A percentile compares a stretch with the other conserved stretches of the same genome.
phyloP scores from a whole-genome alignment of 2,888 invertebrate species.

The Esperia sulphurella region DNA sequence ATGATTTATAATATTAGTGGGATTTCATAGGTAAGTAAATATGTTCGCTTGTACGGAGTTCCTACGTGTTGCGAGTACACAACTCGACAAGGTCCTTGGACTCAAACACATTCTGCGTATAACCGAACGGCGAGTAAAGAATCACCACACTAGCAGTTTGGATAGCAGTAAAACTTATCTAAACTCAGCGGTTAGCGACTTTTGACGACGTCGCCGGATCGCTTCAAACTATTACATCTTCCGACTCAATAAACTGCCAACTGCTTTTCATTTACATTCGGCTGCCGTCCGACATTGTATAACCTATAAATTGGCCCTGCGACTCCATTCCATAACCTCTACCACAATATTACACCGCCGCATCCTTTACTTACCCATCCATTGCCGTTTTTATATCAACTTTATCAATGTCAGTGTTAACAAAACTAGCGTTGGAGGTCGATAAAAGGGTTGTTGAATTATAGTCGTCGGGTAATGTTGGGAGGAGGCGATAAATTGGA shows the following conservation, averaged over 20 bases:
- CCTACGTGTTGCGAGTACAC: too few species aligned
- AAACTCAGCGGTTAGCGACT: conserved; percentile 14
- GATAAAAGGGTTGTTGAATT: neutral
- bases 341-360: conserved; percentile 13
- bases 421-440: conserved; percentile 12
- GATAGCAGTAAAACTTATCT: conserved; percentile 8
- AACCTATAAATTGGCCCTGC: conserved; percentile 45
- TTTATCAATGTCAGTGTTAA: neutral
- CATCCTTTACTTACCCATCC: conserved; percentile 16
- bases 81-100: too few species aligned
- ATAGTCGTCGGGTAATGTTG: conserved; percentile 14
- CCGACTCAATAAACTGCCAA: conserved; percentile 43
- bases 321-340: conserved; percentile 29
- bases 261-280: conserved; percentile 47
- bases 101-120: too few species aligned
- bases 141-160: neutral
- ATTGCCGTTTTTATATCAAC: conserved; percentile 1
- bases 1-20: too few species aligned
- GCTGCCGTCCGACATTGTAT: conserved; percentile 36
- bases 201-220: conserved; percentile 9
- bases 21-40: too few species aligned
- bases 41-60: too few species aligned
- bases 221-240: conserved; percentile 33
- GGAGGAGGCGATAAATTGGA: conserved; percentile 36
- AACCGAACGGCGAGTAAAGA: neutral